Percentiles rank a stretch among this genome's conserved stretches.
phyloP scores from a whole-genome alignment of 1,140 invertebrate species.

The Hylyphantes graminicola region DNA sequence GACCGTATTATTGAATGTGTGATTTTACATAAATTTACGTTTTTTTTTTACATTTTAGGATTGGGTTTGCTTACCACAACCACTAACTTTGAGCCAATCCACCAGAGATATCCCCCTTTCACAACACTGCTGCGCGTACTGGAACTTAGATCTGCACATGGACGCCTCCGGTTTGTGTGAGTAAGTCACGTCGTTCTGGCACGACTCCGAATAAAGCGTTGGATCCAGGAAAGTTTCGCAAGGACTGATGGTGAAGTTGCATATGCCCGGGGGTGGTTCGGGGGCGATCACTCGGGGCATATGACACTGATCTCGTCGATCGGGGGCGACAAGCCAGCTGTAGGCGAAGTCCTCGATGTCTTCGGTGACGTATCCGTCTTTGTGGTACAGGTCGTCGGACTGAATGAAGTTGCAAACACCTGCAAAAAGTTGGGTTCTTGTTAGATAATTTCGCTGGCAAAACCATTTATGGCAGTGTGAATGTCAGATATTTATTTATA shows the following conservation, averaged over 20 bases:
- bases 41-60: neutral
- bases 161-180: conserved; percentile 66
- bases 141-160: conserved; percentile 75
- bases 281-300: conserved; percentile 62
- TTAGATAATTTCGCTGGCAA: too few relatives aligned
- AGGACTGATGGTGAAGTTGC: conserved; percentile 55
- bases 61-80: conserved; percentile 72
- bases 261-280: conserved; percentile 66
- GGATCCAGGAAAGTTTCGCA: conserved; percentile 73
- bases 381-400: conserved; percentile 75
- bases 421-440: conserved; percentile 46
- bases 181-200: conserved; percentile 77
- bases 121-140: conserved; percentile 80
- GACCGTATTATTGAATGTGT: too few relatives aligned
- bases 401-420: conserved; percentile 76
- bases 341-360: conserved; percentile 72
- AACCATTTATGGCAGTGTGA: too few relatives aligned
- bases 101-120: conserved; percentile 76
- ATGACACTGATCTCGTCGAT: conserved; percentile 42
- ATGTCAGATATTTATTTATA: too few relatives aligned
- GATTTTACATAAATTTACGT: too few relatives aligned
- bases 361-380: conserved; percentile 69
- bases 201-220: conserved; percentile 74
- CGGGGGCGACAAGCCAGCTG: conserved; percentile 71
- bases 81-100: conserved; percentile 74